Conservation (phyloP, 2,113 vertebrate genomes). For the Erpornis zantholeuca region DNA sequence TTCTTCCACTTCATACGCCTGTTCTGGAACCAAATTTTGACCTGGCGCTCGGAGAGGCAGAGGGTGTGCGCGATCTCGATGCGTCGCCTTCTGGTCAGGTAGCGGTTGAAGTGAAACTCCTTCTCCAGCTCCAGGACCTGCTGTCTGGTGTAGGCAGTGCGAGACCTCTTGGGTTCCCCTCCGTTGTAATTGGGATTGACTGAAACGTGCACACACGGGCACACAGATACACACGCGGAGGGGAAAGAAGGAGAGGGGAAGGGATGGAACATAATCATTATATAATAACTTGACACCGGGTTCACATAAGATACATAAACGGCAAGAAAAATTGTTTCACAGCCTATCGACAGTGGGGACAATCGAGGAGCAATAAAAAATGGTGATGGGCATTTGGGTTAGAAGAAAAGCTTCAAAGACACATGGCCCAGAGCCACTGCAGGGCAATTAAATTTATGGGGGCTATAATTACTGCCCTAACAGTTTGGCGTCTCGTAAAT, state of each 20-base stretch:
- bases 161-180: slow-evolving; percentile 97
- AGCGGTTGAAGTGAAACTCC: slow-evolving; percentile 99
- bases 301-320: slow-evolving; percentile 80
- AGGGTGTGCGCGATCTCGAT: slow-evolving; percentile 98
- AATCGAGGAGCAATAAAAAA: slow-evolving; percentile 83
- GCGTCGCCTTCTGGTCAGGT: slow-evolving; percentile 96
- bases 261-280: slow-evolving; percentile 87
- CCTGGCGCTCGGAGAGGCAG: slow-evolving; percentile 96
- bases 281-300: slow-evolving; percentile 82
- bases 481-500: slow-evolving; percentile 95
- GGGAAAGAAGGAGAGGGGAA: slow-evolving; percentile 58
- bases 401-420: slow-evolving; percentile 90
- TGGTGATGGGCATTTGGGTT: slow-evolving; percentile 86
- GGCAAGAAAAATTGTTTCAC: slow-evolving; percentile 80
- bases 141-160: slow-evolving; percentile 98
- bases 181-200: slow-evolving; percentile 94
- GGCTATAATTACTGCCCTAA: slow-evolving; percentile 96
- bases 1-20: slow-evolving; percentile 99
- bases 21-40: slow-evolving; percentile 99
- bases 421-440: slow-evolving; percentile 86
- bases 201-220: slow-evolving; percentile 70
- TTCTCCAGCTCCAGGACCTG: slow-evolving; percentile 99
- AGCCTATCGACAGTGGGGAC: slow-evolving; percentile 78
- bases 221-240: slow-evolving; percentile 3
- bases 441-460: slow-evolving; percentile 98